Conservation (phyloP, 2,888 invertebrate genomes). For the Lithophane leautieri region DNA sequence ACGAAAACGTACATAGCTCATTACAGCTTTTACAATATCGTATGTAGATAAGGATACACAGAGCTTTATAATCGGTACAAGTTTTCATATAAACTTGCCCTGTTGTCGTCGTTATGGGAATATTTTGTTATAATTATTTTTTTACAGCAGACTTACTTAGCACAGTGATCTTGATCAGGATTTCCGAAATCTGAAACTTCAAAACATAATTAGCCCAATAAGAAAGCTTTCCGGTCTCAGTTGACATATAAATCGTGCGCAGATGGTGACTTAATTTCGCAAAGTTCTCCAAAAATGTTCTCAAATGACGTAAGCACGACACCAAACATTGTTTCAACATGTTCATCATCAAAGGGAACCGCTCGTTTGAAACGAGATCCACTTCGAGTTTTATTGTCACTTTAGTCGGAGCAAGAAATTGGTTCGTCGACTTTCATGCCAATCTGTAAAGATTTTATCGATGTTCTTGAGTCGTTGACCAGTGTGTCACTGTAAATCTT, state of each 20-base stretch:
- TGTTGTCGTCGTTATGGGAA: neutral
- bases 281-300: neutral
- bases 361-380: slow-evolving; percentile 49
- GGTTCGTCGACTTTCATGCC: slow-evolving; percentile 33
- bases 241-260: neutral
- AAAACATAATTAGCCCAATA: neutral
- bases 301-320: slow-evolving; percentile 24
- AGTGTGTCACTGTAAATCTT: slow-evolving; percentile 12
- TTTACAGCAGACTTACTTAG: neutral
- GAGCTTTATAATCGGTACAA: neutral
- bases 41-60: neutral
- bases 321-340: slow-evolving; percentile 35
- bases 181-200: neutral
- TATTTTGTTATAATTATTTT: neutral
- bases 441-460: slow-evolving; percentile 32
- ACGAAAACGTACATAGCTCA: neutral
- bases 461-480: slow-evolving; percentile 38
- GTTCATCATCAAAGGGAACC: slow-evolving; percentile 39
- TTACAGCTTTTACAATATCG: neutral
- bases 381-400: slow-evolving; percentile 41
- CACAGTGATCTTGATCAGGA: neutral
- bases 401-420: slow-evolving; percentile 21
- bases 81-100: neutral
- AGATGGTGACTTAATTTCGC: neutral
- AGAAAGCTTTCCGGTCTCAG: slow-evolving; percentile 5